Base-by-base conservation (phyloP, 2,797 vertebrate genomes). In the Pangasius mekongensis region DNA sequence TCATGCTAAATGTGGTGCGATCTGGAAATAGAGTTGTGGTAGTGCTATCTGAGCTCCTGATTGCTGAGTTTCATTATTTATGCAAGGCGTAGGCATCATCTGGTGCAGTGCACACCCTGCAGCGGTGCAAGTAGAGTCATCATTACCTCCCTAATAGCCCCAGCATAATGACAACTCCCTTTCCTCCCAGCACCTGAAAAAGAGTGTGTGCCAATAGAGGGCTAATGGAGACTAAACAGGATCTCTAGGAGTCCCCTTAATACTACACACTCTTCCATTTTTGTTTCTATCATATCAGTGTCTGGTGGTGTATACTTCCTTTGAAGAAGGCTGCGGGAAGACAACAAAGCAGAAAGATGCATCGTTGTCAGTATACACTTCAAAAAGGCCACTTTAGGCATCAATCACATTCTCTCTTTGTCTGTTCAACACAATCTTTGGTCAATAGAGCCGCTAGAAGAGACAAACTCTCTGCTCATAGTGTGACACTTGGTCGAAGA, bases 401-500 rank as follows among this genome's bases (percentile, higher is more conserved):
- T 92, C 91, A 92, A 90, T 92, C 90, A 88, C 78, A 84, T 80
- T 86, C 88, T 76, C 84, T 78, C 80, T 73, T 82, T 89, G 87
- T 87, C 82, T 74, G 64, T 66, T 87, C 66, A 14, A 90, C 89
- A 82, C 71, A 84, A 89, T 90, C 80, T 84, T 64, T 89, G 89
- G 90, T 91, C 92, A 90, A 92, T 91, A 91, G 89, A 89, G 87
- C 87, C 43, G 39, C 73, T 84, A 77, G 88, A 49, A 1, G 60
- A 88, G 91, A 88, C 90, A 91, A 90, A 85, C 87, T 77, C 76
- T n/a, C 62, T 62, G 87, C 84, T 78, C 49, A 77, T 83, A 71
- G 64, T 69, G 80, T 81, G 90, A 80, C 89, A 84, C 82, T 90
- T 90, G 91, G 85, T 89, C 87, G 84, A 89, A 92, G 91, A 92